Evolutionary conservation across 2,888 invertebrate species (phyloP).

Genomic region (Microctonus aethiopoides): DNA sequence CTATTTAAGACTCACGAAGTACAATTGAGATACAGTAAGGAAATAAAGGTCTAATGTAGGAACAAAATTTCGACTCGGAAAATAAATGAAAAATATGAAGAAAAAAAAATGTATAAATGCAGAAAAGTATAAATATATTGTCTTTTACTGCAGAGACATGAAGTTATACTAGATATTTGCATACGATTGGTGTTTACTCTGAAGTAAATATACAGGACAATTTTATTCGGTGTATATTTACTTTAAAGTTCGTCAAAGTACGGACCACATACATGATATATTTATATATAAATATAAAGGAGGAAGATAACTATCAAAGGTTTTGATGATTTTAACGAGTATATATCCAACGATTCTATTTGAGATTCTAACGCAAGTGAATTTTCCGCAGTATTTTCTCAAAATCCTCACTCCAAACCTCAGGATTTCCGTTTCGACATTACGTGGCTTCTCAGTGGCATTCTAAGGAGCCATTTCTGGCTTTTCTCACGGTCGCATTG

Average conservation of each 20-base stretch:
- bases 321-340: not conserved
- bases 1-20: too few relatives aligned
- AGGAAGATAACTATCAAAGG: not conserved
- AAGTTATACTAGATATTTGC: not conserved
- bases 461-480: constrained; percentile 8
- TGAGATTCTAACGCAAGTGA: constrained; percentile 1
- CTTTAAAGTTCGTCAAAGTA: not conserved
- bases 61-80: too few relatives aligned
- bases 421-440: constrained; percentile 12
- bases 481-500: constrained; percentile 4
- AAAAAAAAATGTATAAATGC: not conserved
- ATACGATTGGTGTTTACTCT: not conserved
- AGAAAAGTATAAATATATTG: not conserved
- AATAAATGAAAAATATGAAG: not conserved
- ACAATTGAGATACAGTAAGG: too few relatives aligned
- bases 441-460: constrained; percentile 12
- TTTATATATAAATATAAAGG: not conserved
- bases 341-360: constrained; percentile 3
- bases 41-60: too few relatives aligned
- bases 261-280: not conserved
- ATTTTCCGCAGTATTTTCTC: constrained; percentile 9
- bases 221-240: too few relatives aligned
- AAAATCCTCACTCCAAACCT: constrained; percentile 8
- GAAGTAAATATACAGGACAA: too few relatives aligned
- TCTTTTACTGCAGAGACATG: not conserved